These are phyloP conservation scores for Julus scanicus DNA, from an alignment of 2,888 invertebrate species.

Conservation along the genomic window DNA sequence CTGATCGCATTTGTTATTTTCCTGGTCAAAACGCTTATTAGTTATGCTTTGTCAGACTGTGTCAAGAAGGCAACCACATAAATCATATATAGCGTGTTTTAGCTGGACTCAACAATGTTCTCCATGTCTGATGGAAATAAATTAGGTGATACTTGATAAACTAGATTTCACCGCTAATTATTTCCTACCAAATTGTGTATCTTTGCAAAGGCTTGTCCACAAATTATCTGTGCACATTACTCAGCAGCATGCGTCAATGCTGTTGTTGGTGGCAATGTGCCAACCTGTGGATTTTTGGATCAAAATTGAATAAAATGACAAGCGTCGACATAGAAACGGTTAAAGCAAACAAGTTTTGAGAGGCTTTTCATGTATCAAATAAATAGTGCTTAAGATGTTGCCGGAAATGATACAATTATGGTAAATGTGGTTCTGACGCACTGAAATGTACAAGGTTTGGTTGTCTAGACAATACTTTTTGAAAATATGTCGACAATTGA, in stretches of 20 bases:
- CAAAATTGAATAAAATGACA: neutral
- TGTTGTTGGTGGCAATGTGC: neutral
- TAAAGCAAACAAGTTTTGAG: neutral
- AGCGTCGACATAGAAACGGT: neutral
- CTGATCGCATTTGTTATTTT: neutral
- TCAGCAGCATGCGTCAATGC: neutral
- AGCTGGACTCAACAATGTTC: neutral
- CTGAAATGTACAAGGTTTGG: neutral
- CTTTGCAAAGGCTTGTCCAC: neutral
- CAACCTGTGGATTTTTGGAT: conserved; percentile 33
- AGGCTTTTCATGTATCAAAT: neutral
- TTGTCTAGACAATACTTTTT: neutral
- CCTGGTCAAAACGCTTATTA: neutral
- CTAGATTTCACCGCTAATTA: conserved; percentile 24
- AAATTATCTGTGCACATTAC: neutral
- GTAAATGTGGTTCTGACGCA: neutral
- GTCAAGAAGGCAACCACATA: neutral
- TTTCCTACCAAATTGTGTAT: neutral
- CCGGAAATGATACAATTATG: too few relatives aligned
- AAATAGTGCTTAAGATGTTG: neutral
- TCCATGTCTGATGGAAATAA: neutral
- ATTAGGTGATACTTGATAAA: neutral
- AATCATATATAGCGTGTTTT: neutral
- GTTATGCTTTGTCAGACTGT: conserved; percentile 15
- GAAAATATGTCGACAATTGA: too few relatives aligned